Evolutionary conservation across 2,113 vertebrate genomes (phyloP).

Genomic region (Oryzias curvinotus): DNA sequence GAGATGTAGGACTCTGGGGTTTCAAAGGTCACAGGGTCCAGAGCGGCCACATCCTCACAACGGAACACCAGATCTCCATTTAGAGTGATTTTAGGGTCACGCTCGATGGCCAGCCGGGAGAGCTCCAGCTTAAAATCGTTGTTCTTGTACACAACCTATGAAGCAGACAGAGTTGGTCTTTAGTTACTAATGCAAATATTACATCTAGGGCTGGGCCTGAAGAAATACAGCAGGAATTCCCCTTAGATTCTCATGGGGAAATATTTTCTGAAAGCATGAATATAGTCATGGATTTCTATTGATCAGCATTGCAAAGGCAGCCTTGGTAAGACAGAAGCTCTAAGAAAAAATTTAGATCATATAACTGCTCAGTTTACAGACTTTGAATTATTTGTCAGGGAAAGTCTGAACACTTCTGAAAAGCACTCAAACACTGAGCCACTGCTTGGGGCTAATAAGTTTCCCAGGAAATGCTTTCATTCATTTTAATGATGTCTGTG

Average conservation of each 20-base stretch:
- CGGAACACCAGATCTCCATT: conserved; percentile 89
- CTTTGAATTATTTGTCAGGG: conserved; percentile 3
- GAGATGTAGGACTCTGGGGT: conserved; percentile 84
- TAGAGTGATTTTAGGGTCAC: conserved; percentile 88
- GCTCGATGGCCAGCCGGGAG: conserved; percentile 88
- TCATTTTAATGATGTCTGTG: conserved; percentile 6
- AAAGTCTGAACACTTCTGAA: conserved; percentile 1
- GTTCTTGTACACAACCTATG: conserved; percentile 95
- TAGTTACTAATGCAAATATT: background rate
- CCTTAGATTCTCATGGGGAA: background rate
- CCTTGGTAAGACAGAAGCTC: background rate
- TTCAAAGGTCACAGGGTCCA: conserved; percentile 89
- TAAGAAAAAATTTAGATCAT: conserved; percentile 5
- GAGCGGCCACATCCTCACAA: conserved; percentile 88
- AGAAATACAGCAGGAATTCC: no score
- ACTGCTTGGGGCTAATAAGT: conserved; percentile 9
- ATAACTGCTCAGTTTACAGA: conserved; percentile 13
- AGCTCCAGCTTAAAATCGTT: conserved; percentile 95
- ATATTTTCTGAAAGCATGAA: conserved; percentile 11
- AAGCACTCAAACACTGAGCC: conserved; percentile 1
- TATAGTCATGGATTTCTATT: background rate
- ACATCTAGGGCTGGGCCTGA: no score
- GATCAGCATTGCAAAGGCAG: background rate
- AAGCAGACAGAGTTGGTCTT: background rate
- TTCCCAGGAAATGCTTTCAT: conserved; percentile 8